phyloP scores from a whole-genome alignment of 2,888 invertebrate genomes.

The Phasia obesa region DNA sequence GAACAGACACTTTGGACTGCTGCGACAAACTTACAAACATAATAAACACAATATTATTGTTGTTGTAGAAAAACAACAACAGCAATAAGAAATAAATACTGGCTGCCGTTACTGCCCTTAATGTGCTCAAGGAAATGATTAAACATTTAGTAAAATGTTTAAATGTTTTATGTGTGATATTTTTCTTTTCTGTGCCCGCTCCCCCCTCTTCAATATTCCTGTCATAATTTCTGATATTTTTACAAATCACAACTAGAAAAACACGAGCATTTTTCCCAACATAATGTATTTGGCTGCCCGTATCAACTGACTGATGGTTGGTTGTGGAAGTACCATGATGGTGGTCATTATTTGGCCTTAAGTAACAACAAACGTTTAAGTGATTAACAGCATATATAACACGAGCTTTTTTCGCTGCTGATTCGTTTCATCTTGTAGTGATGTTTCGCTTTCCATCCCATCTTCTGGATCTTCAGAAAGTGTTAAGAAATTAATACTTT shows the following conservation, averaged over 20 bases:
- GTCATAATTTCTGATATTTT: slow-evolving; percentile 58
- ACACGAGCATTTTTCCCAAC: slow-evolving; percentile 66
- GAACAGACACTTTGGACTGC: slow-evolving; percentile 65
- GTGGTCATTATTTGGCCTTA: slow-evolving; percentile 68
- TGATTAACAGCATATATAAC: slow-evolving; percentile 71
- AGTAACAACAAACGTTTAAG: slow-evolving; percentile 70
- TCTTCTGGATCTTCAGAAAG: slow-evolving; percentile 23
- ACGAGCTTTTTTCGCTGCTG: slow-evolving; percentile 58
- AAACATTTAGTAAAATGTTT: slow-evolving; percentile 67
- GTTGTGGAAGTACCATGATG: slow-evolving; percentile 41
- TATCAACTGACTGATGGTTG: slow-evolving; percentile 13
- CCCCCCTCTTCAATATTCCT: background rate
- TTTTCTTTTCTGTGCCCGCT: background rate
- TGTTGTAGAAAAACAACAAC: slow-evolving; percentile 26
- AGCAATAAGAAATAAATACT: slow-evolving; percentile 53
- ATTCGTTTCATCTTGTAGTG: slow-evolving; percentile 49
- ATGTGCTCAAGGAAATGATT: slow-evolving; percentile 71
- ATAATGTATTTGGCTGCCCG: slow-evolving; percentile 1
- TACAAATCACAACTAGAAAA: slow-evolving; percentile 70
- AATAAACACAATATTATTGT: background rate
- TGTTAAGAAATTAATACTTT: slow-evolving; percentile 71
- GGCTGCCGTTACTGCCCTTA: slow-evolving; percentile 71
- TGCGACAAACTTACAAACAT: background rate
- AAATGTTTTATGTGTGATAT: slow-evolving; percentile 50
- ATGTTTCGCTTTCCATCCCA: slow-evolving; percentile 1